Conservation (phyloP, 2,797 vertebrate genomes). For the Myiothlypis coronata region DNA sequence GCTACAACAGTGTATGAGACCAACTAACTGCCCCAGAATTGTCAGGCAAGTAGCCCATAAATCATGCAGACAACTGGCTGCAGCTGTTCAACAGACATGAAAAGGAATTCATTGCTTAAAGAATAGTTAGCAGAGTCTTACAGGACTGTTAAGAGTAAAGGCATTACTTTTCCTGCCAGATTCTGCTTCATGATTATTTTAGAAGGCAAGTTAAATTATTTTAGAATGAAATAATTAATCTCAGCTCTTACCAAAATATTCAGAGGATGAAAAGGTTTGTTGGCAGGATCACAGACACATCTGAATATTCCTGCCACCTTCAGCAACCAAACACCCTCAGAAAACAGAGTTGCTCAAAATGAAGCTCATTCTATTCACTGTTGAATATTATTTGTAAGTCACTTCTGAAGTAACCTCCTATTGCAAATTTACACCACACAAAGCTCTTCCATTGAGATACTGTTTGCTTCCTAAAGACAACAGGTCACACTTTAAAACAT, state of each 20-base stretch:
- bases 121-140: constrained; percentile 21
- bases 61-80: constrained; percentile 22
- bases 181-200: constrained; percentile 52
- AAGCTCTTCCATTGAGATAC: background rate
- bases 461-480: background rate
- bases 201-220: background rate
- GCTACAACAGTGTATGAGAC: constrained; percentile 8
- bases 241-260: background rate
- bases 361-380: background rate
- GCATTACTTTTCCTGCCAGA: constrained; percentile 35
- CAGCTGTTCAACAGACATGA: constrained; percentile 39
- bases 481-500: background rate
- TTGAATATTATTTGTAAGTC: background rate
- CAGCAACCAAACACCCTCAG: background rate
- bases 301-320: background rate
- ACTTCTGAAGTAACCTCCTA: background rate
- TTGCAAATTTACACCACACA: background rate
- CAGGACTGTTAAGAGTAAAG: background rate
- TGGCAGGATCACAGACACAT: background rate
- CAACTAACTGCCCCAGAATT: constrained; percentile 10
- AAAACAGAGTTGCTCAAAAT: background rate
- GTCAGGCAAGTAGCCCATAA: constrained; percentile 46
- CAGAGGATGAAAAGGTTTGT: background rate
- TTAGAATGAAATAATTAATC: constrained; percentile 29
- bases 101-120: constrained; percentile 29